phyloP scores from a whole-genome alignment of 1,140 invertebrate genomes.

The Globodera rostochiensis region DNA sequence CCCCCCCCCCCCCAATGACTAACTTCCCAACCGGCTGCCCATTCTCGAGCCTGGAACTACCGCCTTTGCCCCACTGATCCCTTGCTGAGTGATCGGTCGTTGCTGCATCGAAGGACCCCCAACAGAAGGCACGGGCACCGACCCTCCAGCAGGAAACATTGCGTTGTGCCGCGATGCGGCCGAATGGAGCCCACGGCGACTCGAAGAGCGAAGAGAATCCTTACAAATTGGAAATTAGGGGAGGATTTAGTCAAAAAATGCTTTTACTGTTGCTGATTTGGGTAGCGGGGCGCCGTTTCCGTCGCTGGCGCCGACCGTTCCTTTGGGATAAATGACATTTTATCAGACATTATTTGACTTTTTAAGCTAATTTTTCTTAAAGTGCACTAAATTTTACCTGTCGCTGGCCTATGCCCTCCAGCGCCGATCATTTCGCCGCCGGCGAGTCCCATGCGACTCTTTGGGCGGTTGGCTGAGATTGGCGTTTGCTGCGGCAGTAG shows the following conservation, averaged over 20 bases:
- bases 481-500: neutral
- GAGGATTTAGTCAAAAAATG: neutral
- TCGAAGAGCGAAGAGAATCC: constrained; percentile 19
- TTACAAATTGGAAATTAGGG: neutral
- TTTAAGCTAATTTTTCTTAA: neutral
- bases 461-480: constrained; percentile 11
- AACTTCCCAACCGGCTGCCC: constrained; percentile 42
- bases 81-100: constrained; percentile 45
- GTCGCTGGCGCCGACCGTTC: neutral
- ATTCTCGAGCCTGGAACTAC: constrained; percentile 16
- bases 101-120: neutral
- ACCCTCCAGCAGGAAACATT: constrained; percentile 29
- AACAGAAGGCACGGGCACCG: neutral
- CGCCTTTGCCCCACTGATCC: constrained; percentile 28
- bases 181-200: constrained; percentile 22
- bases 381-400: neutral
- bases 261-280: constrained; percentile 2
- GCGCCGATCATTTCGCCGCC: constrained; percentile 5
- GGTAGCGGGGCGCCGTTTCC: neutral
- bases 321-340: neutral
- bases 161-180: constrained; percentile 19
- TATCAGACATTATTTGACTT: neutral
- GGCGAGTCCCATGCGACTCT: constrained; percentile 21
- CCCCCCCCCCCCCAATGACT: constrained; percentile 18
- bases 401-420: neutral